These are phyloP conservation scores for Philopedon plagiatum DNA, from an alignment of 2,888 invertebrate genomes.

Conservation along the genomic window DNA sequence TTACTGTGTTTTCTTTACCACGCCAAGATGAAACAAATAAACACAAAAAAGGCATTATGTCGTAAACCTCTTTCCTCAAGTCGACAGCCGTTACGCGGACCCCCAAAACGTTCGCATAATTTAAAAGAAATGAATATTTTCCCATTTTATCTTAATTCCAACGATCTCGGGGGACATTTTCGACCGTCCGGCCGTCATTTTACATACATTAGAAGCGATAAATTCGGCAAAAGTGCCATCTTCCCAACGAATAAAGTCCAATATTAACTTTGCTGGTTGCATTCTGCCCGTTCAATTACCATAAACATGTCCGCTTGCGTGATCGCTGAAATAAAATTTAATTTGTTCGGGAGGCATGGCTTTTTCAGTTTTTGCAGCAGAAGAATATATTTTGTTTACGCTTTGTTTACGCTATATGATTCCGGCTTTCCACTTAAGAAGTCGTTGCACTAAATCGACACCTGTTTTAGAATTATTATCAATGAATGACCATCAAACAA, in stretches of 20 bases:
- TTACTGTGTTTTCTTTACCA: not conserved
- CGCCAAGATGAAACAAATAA: not conserved
- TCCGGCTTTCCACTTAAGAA: no score
- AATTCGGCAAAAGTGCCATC: conserved; percentile 60
- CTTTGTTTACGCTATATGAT: not conserved
- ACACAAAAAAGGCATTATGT: not conserved
- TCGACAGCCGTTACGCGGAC: conserved; percentile 13
- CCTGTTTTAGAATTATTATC: no score
- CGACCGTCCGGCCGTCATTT: conserved; percentile 56
- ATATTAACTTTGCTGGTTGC: conserved; percentile 67
- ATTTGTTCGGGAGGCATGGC: conserved; percentile 62
- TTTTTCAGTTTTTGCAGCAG: conserved; percentile 21
- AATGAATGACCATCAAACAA: no score
- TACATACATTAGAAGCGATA: conserved; percentile 67
- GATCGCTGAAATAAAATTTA: conserved; percentile 65
- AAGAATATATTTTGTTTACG: not conserved
- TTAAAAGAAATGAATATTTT: conserved; percentile 41
- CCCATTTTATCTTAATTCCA: conserved; percentile 47
- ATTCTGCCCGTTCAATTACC: conserved; percentile 68
- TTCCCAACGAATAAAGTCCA: conserved; percentile 64
- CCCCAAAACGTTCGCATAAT: conserved; percentile 11
- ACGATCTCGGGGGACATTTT: conserved; percentile 32
- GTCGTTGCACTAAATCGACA: no score
- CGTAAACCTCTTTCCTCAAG: not conserved
- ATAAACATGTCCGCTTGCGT: conserved; percentile 67